phyloP scores from a whole-genome alignment of 2,888 invertebrate genomes.

The Crossocerus cetratus region DNA sequence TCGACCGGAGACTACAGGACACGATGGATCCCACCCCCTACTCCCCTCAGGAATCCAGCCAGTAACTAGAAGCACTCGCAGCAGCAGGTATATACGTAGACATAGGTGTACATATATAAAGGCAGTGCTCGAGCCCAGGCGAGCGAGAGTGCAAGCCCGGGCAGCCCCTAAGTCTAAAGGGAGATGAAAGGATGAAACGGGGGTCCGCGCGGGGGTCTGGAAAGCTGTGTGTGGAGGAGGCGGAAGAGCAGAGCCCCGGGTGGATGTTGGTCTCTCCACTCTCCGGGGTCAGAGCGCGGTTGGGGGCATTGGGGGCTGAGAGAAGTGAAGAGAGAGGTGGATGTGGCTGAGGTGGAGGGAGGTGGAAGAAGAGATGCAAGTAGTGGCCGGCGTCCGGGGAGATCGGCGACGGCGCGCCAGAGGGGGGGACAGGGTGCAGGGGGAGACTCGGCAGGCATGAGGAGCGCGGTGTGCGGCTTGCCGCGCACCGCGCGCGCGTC shows the following conservation, averaged over 20 bases:
- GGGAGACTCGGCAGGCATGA: conserved; percentile 40
- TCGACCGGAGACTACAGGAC: not conserved
- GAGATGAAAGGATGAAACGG: no score
- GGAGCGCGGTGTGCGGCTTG: conserved; percentile 61
- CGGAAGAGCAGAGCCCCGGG: not conserved
- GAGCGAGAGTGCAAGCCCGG: conserved; percentile 9
- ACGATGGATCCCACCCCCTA: not conserved
- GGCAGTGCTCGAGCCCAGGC: conserved; percentile 9
- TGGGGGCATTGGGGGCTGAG: not conserved
- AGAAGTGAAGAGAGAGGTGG: not conserved
- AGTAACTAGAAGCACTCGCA: no score
- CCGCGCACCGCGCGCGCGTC: conserved; percentile 56
- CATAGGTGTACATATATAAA: no score
- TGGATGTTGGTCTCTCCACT: not conserved
- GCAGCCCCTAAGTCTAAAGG: not conserved
- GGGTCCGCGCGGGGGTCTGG: no score
- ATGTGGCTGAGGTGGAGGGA: conserved; percentile 26
- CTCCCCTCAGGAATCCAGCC: no score
- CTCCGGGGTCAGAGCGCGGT: not conserved
- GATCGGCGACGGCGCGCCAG: conserved; percentile 11
- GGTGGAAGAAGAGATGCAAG: conserved; percentile 22
- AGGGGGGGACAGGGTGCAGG: conserved; percentile 20
- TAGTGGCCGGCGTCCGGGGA: not conserved
- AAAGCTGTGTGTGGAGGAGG: not conserved
- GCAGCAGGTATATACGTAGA: no score